Base-by-base conservation (phyloP, 2,888 invertebrate genomes). In the Clanis bilineata region DNA sequence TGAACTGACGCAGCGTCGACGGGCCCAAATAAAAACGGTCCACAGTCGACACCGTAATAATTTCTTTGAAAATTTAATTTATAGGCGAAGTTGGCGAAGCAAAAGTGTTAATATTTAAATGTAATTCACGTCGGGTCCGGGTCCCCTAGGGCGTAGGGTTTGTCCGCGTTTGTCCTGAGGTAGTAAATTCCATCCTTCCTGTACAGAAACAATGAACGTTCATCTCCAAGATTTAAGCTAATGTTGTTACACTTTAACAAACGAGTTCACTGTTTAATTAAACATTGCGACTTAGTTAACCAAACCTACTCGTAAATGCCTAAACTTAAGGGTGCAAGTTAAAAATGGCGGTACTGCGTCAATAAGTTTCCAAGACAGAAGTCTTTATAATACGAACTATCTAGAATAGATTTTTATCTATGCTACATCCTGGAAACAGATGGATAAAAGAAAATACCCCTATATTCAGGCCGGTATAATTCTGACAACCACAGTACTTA, bases 101-200 rank as follows among this genome's bases (percentile, higher is more conserved):
- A 66, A 51, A 69, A 65, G 67, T 77, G 78, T 83, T 79, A 80
- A 79, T 80, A 80, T 77, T 79, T 77, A 71, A 81, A 74, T 70
- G 72, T 76, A 65, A 76, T 73, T 79, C 74, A 78, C 65, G 77
- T 69, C 36, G 71, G 69, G 66, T 73, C 71, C 65, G 76, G 80
- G 65, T 86, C 86, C 65, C 89, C 88, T 61, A 89, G 73, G 58
- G 93, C 93, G 83, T 82, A 93, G 61, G 93, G 93, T 65, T 85
- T 80, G 72, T 88, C 85, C n/a, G 87, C 85, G 70, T 88, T 92
- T 64, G 93, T 93, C 80, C 78, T 85, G 69, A 93, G 87, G 82
- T 93, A 93, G 85, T 92, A 93, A 75, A 92, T 88, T 68, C 93
- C 93, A 70, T 93, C 92, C 75, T 93, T 90, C 79, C 93, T 93